A percentile compares a stretch with the other conserved stretches of the same genome.
phyloP scores from a whole-genome alignment of 2,888 invertebrate species.

The Heliconius erato region DNA sequence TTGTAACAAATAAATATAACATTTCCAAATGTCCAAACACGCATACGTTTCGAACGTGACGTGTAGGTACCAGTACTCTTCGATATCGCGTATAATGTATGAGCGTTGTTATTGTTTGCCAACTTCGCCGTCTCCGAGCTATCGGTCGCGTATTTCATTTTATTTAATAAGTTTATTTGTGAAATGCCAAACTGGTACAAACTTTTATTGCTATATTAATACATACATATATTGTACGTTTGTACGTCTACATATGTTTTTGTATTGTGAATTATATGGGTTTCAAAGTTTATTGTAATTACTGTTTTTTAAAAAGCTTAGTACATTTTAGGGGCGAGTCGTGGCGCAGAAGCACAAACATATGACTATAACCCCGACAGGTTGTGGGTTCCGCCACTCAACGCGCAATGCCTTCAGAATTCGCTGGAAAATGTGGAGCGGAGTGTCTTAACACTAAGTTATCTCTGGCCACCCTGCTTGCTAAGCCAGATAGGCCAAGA shows the following conservation, averaged over 20 bases:
- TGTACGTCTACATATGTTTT: slow-evolving; percentile 10
- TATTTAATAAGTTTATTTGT: slow-evolving; percentile 61
- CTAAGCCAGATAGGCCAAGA: too few species aligned
- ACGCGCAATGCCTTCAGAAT: too few species aligned
- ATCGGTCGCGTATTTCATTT: slow-evolving; percentile 62
- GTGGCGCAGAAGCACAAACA: too few species aligned
- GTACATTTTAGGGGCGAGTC: neutral
- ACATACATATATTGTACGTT: neutral
- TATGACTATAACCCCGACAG: too few species aligned
- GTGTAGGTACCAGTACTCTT: slow-evolving; percentile 15
- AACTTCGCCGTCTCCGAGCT: slow-evolving; percentile 63
- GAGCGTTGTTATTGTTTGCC: slow-evolving; percentile 68
- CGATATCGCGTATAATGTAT: slow-evolving; percentile 62
- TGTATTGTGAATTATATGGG: neutral
- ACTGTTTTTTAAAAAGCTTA: neutral
- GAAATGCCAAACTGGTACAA: slow-evolving; percentile 45
- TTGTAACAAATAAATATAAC: slow-evolving; percentile 7
- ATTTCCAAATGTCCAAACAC: slow-evolving; percentile 1
- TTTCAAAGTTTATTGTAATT: neutral
- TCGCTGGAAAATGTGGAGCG: too few species aligned
- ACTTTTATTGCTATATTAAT: slow-evolving; percentile 42
- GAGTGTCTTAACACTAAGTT: too few species aligned
- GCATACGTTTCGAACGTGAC: slow-evolving; percentile 32
- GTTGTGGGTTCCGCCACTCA: too few species aligned
- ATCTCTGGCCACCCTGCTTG: too few species aligned